Evolutionary conservation across 1,140 invertebrate genomes (phyloP).

Genomic region (Trigoniulus corallinus): DNA sequence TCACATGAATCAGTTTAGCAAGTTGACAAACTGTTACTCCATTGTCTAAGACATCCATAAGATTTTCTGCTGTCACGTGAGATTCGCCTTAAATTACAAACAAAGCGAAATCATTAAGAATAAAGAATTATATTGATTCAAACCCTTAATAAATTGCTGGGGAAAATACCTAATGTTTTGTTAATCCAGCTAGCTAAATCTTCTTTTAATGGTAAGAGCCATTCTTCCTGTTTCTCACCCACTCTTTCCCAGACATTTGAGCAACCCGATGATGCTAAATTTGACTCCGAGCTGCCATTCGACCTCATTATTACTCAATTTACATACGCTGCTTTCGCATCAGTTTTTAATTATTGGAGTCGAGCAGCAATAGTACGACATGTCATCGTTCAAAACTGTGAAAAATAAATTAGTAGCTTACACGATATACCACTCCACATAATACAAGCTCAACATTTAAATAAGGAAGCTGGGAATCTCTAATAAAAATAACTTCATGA

Average conservation of each 20-base stretch:
- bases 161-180: slow-evolving; percentile 63
- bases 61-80: slow-evolving; percentile 53
- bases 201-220: slow-evolving; percentile 62
- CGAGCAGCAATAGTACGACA: not conserved
- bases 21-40: slow-evolving; percentile 60
- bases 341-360: not conserved
- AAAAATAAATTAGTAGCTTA: no score
- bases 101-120: slow-evolving; percentile 2
- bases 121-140: not conserved
- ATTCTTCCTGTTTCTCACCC: slow-evolving; percentile 51
- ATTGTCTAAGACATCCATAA: slow-evolving; percentile 59
- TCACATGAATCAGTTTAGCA: slow-evolving; percentile 53
- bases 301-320: no score
- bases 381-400: no score
- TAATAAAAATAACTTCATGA: no score
- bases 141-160: no score
- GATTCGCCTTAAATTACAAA: slow-evolving; percentile 41
- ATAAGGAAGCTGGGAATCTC: no score
- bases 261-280: no score
- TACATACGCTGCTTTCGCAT: not conserved
- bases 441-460: no score
- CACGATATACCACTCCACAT: no score
- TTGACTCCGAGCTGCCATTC: no score
- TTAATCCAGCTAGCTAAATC: slow-evolving; percentile 76
- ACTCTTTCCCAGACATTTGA: slow-evolving; percentile 28